Percentiles rank a stretch among this genome's conserved stretches.
Evolutionary conservation across 2,797 vertebrate genomes (phyloP).

Genomic region (Trachops cirrhosus): DNA sequence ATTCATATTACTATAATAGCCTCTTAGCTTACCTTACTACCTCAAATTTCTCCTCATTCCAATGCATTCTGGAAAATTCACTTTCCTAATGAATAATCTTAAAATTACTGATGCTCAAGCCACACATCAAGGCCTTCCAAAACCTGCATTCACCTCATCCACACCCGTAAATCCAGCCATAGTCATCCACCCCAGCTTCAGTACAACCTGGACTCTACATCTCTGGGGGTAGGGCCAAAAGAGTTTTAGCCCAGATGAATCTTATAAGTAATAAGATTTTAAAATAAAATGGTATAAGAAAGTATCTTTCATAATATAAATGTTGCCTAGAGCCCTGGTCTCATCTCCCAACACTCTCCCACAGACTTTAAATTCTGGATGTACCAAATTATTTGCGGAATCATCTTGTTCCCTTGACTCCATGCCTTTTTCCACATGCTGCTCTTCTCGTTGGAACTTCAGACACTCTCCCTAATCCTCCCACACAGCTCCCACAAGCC

Average conservation of each 20-base stretch:
- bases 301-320: background rate
- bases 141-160: background rate
- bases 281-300: background rate
- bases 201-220: background rate
- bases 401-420: background rate
- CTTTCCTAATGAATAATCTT: background rate
- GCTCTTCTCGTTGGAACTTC: background rate
- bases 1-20: background rate
- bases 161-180: background rate
- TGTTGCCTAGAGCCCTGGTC: background rate
- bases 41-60: background rate
- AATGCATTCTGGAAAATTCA: background rate
- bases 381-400: background rate
- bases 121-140: background rate
- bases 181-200: background rate
- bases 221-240: background rate
- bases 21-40: background rate
- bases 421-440: background rate
- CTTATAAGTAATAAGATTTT: background rate
- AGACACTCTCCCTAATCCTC: background rate
- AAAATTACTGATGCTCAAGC: background rate
- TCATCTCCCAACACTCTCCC: background rate
- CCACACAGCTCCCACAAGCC: background rate
- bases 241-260: background rate
- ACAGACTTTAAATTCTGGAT: background rate